Base-by-base conservation (phyloP, 1,140 invertebrate species). In the Calosoma granatense region DNA sequence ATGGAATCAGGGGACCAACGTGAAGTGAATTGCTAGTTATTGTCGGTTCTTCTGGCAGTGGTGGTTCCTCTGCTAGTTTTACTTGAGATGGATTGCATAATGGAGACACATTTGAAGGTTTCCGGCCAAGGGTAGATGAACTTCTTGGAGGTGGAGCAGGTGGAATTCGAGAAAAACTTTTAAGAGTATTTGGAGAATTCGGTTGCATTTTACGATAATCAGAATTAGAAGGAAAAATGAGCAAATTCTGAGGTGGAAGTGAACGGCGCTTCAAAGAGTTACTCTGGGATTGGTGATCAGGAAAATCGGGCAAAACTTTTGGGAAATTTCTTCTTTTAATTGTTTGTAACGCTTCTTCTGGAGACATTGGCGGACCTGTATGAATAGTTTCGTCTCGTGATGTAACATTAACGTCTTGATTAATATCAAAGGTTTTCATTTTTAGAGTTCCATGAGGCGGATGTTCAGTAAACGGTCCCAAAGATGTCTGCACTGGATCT, bases 311-410 rank as follows among this genome's bases (percentile, higher is more conserved):
- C 21, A 91, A 65, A 3, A 90, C 88, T 77, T 90, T 90, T 0
- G 87, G 88, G 67, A 84, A 90, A 64, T 90, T 90, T 59, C 86
- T 74, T 56, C 83, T 75, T 68, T 86, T 84, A 22, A 90, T 85
- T 3, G 82, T 83, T 52, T 78, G 74, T 36, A 90, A 70, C 1
- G 87, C 80, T 64, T 89, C 85, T 63, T 85, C 84, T 2, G 82
- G 78, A 9, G 78, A 81, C 12, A 84, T 62, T 14, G 71, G 70
- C 30, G 74, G 63, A 11, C 61, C 53, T 0, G 51, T 54, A 0
- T 69, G 64, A 4, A 75, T 69, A 23, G 66, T 65, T 56, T 79
- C 77, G 43, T 77, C 76, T 36, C 78, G 70, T 43, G 80, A 85
- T 0, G 87, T 89, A 3, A 90, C 86, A 65, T 90, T 90, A 6